phyloP scores from a whole-genome alignment of 2,113 vertebrate genomes.

The Pseudorhombus dupliciocellatus region DNA sequence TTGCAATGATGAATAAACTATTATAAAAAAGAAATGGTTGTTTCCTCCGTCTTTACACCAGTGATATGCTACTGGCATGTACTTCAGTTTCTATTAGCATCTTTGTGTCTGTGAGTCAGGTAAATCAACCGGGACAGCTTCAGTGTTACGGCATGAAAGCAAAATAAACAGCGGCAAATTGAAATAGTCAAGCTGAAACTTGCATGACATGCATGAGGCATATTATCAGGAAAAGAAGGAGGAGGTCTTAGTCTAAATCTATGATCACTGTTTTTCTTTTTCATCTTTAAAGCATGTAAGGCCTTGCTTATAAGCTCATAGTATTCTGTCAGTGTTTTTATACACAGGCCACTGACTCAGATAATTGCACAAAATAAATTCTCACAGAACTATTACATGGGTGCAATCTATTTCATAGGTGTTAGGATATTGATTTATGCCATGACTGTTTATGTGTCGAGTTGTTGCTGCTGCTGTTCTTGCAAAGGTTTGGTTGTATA shows the following conservation, averaged over 20 bases:
- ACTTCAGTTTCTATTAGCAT: slow-evolving; percentile 15
- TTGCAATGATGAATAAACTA: not conserved
- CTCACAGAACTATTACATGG: slow-evolving; percentile 38
- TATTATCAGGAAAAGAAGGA: slow-evolving; percentile 23
- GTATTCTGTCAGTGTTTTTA: slow-evolving; percentile 53
- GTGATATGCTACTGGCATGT: slow-evolving; percentile 11
- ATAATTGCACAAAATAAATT: slow-evolving; percentile 68
- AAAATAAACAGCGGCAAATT: slow-evolving; percentile 60
- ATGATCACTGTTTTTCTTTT: slow-evolving; percentile 35
- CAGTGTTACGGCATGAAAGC: slow-evolving; percentile 23
- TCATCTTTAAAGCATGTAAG: slow-evolving; percentile 28
- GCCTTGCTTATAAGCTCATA: slow-evolving; percentile 25
- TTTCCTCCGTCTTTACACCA: not conserved
- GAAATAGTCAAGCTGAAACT: slow-evolving; percentile 57
- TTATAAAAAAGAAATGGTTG: not conserved
- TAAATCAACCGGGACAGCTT: slow-evolving; percentile 43
- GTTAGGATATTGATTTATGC: slow-evolving; percentile 18
- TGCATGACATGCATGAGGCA: slow-evolving; percentile 45
- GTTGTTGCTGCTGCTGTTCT: slow-evolving; percentile 8
- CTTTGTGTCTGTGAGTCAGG: slow-evolving; percentile 31
- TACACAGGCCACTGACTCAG: slow-evolving; percentile 68
- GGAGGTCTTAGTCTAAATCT: slow-evolving; percentile 45
- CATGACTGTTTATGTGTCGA: not conserved
- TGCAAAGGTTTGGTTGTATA: not conserved
- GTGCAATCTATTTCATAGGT: slow-evolving; percentile 9